phyloP scores from a whole-genome alignment of 2,797 vertebrate genomes.

The Merluccius polli region DNA sequence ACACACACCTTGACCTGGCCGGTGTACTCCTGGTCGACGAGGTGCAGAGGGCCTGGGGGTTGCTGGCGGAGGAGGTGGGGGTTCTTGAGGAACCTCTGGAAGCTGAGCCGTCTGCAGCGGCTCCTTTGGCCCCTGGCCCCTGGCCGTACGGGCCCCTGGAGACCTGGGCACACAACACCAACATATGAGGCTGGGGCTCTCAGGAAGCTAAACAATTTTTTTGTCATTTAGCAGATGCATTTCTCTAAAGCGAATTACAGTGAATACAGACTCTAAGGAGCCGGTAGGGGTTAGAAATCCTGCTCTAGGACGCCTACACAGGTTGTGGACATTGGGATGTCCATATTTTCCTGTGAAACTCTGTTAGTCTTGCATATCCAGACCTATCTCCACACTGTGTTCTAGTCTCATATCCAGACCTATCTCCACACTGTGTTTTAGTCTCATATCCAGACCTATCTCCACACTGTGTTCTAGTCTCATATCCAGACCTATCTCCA shows the following conservation, averaged over 20 bases:
- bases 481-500: too few relatives aligned
- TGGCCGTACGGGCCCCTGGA: not conserved
- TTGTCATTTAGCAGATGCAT: not conserved
- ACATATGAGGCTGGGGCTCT: not conserved
- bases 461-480: too few relatives aligned
- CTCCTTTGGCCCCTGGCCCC: not conserved
- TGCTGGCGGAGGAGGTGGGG: not conserved
- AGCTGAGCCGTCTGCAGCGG: not conserved
- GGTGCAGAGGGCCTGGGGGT: conserved; percentile 69
- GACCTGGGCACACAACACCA: not conserved
- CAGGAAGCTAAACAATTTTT: not conserved
- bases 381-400: too few relatives aligned
- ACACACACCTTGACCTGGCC: conserved; percentile 81
- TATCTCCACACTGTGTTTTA: too few relatives aligned
- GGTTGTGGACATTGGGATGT: not conserved
- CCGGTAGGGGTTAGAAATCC: not conserved
- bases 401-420: too few relatives aligned
- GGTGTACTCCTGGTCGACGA: conserved; percentile 83
- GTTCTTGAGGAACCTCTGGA: not conserved
- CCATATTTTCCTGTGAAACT: too few relatives aligned
- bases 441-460: too few relatives aligned
- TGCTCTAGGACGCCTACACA: too few relatives aligned
- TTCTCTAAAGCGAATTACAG: not conserved
- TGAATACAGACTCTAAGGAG: not conserved
- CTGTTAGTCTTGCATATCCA: too few relatives aligned